phyloP scores from a whole-genome alignment of 2,797 vertebrate species.

The Eulemur mongoz region DNA sequence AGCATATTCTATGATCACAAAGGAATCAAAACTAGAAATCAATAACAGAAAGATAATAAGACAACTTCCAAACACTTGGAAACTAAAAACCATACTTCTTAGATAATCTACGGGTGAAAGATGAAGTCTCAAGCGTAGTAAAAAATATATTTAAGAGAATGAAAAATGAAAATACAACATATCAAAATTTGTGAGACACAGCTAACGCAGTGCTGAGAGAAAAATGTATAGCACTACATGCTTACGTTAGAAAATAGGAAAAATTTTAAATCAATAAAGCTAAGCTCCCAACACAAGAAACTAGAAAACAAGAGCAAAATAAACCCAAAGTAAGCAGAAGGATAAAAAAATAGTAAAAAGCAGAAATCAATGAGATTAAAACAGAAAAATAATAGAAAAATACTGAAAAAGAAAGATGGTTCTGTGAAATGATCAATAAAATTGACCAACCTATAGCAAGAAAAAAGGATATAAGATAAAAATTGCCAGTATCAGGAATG shows the following conservation, averaged over 20 bases:
- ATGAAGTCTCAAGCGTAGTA: not conserved
- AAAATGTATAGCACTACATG: not conserved
- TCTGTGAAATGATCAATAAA: not conserved
- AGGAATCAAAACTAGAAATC: slow-evolving; percentile 4
- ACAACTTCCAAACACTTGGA: not conserved
- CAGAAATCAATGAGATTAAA: not conserved
- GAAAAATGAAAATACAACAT: not conserved
- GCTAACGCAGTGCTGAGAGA: not conserved
- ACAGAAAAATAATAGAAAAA: not conserved
- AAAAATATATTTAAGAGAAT: not conserved
- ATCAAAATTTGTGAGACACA: not conserved
- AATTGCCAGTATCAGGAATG: slow-evolving; percentile 20
- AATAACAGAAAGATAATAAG: not conserved
- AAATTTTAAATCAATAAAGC: not conserved
- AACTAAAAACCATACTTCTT: not conserved
- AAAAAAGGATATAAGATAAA: not conserved
- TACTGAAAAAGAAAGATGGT: not conserved
- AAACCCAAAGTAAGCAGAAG: not conserved
- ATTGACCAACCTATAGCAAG: not conserved
- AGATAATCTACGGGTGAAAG: not conserved
- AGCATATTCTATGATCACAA: not conserved
- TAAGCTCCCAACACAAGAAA: not conserved
- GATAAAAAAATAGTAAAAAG: not conserved
- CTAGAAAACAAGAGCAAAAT: not conserved
- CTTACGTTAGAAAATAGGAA: not conserved